These are phyloP conservation scores for Cydia strobilella DNA, from an alignment of 1,140 invertebrate genomes.

Conservation along the genomic window DNA sequence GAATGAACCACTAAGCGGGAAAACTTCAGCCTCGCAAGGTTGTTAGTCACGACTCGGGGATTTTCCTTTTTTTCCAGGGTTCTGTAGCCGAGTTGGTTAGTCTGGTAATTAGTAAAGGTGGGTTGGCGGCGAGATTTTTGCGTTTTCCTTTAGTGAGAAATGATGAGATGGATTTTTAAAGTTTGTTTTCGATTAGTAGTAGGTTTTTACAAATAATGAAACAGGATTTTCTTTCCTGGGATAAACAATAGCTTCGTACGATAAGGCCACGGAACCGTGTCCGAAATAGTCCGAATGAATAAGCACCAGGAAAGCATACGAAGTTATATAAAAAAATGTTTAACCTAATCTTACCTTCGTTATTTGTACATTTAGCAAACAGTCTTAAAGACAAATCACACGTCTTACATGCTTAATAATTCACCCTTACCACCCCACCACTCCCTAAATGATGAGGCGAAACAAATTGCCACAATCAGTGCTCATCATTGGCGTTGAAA, in stretches of 20 bases:
- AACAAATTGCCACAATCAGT: conserved; percentile 20
- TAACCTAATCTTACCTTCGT: background rate
- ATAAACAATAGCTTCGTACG: too few relatives aligned
- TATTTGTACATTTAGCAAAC: background rate
- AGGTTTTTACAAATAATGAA: too few relatives aligned
- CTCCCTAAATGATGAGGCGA: background rate
- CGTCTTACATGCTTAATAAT: conserved; percentile 20
- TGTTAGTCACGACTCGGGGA: conserved; percentile 41
- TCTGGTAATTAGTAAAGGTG: conserved; percentile 7
- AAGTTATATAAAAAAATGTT: too few relatives aligned
- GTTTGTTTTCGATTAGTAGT: background rate
- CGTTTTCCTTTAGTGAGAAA: background rate
- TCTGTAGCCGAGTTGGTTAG: conserved; percentile 20
- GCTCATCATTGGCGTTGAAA: conserved; percentile 14
- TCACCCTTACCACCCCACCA: background rate
- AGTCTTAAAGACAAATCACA: background rate
- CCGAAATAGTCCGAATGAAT: too few relatives aligned
- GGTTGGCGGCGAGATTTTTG: background rate
- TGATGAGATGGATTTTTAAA: conserved; percentile 1
- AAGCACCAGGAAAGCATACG: too few relatives aligned
- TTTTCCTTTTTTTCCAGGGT: conserved; percentile 33
- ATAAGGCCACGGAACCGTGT: too few relatives aligned
- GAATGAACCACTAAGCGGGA: conserved; percentile 34
- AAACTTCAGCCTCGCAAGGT: conserved; percentile 35
- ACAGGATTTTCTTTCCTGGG: too few relatives aligned